Percentiles rank a stretch among this genome's conserved stretches.
Conservation (phyloP, 2,888 invertebrate genomes). For the Lampropteryx suffumata region DNA sequence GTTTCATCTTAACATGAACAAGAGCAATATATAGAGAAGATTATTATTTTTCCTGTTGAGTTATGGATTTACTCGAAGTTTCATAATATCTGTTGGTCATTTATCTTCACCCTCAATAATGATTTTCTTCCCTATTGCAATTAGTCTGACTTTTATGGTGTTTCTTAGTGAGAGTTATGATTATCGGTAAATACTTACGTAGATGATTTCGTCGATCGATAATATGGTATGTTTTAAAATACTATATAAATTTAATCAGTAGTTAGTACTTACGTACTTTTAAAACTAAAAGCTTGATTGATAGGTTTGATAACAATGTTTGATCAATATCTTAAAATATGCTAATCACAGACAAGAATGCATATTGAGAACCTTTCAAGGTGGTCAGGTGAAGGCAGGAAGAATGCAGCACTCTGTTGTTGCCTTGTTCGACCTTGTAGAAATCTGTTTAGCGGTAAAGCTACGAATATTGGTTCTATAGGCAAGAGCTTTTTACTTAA, state of each 20-base stretch:
- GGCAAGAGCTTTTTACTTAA: no score
- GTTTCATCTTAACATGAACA: no score
- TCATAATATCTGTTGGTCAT: not conserved
- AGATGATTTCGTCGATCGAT: no score
- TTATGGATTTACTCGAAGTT: no score
- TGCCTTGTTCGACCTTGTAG: conserved; percentile 46
- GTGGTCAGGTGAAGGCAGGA: conserved; percentile 63
- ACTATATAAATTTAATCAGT: no score
- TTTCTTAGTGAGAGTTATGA: not conserved
- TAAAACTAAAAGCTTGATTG: no score
- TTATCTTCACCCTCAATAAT: conserved; percentile 8
- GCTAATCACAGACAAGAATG: conserved; percentile 51
- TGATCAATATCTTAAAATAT: conserved; percentile 29
- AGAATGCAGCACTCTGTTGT: conserved; percentile 59
- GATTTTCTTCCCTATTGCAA: conserved; percentile 1
- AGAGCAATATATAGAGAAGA: no score
- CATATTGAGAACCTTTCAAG: conserved; percentile 55
- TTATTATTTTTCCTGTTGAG: no score
- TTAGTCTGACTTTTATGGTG: not conserved
- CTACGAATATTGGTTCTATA: no score
- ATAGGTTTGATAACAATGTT: conserved; percentile 8
- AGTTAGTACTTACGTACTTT: no score
- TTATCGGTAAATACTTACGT: no score
- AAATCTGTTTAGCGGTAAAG: conserved; percentile 15
- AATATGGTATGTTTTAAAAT: no score